Base-by-base conservation (phyloP, 2,888 invertebrate genomes). In the Lottia scabra region DNA sequence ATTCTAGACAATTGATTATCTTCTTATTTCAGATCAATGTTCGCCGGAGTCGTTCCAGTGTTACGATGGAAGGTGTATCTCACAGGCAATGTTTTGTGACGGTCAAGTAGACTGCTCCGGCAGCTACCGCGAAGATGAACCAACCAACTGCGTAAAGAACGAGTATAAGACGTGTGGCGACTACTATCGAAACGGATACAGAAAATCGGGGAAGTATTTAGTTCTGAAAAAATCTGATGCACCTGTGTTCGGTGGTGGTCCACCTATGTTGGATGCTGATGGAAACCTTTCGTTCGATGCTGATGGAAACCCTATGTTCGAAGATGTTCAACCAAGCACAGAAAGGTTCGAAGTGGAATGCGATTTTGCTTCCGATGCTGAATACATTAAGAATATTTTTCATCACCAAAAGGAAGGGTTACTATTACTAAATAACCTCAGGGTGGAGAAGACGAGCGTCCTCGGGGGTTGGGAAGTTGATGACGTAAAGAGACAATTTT, bases 31-130 rank as follows among this genome's bases (percentile, higher is more conserved):
- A 68, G 68, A 68, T 56, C 19, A 16, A 19, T 68, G 68, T 23
- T 62, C 38, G 10, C 16, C 10, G 6, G 23, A 19, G 10, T 68
- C 62, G 19, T 68, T 68, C 56, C 68, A 68, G 38, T 68, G 68
- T 62, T 68, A 68, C 56, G 68, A 68, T 62, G 68, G 68, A 1
- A 43, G 15, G 62, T 68, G 68, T n/a, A 30, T 68, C 38, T 38
- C 68, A 23, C 27, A 30, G n/a, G 27, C 30, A 6, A 12, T 48
- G n/a, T 48, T 68, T 19, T 68, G 68, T 68, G 68, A 68, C 19
- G 68, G 68, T 23, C 38, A 56, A 4, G 68, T 68, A 13, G 68
- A 68, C 19, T 68, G 68, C 30, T 23, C 38, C 16, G 68, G 68
- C n/a, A 27, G 62, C 38, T 56, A 48, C 6, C 26, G 68, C 1